phyloP scores from a whole-genome alignment of 2,113 vertebrate species.

The Scartelaos histophorus region DNA sequence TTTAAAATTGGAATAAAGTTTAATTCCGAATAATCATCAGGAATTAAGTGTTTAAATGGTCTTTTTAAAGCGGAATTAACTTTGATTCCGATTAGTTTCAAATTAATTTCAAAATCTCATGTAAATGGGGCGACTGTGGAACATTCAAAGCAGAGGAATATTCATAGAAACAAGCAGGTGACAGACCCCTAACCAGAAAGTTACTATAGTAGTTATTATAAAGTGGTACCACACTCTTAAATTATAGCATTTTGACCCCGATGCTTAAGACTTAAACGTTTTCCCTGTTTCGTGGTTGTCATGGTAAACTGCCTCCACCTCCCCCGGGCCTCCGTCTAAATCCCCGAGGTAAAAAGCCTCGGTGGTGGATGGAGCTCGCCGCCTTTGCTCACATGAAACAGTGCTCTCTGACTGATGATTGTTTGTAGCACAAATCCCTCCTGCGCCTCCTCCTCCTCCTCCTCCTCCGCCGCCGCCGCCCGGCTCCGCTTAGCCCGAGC shows the following conservation, averaged over 20 bases:
- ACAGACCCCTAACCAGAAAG: no score
- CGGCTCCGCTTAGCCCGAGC: constrained; percentile 10
- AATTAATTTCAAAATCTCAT: no score
- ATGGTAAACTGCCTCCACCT: constrained; percentile 20
- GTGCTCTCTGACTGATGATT: constrained; percentile 55
- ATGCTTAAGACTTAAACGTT: background rate
- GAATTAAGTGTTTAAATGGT: no score
- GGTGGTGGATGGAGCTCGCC: constrained; percentile 44
- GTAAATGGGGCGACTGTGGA: no score
- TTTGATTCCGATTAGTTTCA: no score
- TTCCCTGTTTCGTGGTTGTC: constrained; percentile 8
- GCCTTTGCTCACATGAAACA: constrained; percentile 53
- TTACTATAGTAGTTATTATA: no score
- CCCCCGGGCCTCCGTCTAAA: constrained; percentile 26
- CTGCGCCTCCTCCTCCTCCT: constrained; percentile 1
- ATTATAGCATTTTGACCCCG: background rate
- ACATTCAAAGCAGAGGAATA: no score
- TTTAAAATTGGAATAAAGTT: no score
- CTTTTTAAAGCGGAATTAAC: no score
- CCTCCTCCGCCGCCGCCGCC: background rate
- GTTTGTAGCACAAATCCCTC: constrained; percentile 56
- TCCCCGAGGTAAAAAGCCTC: constrained; percentile 40
- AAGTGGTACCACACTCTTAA: no score
- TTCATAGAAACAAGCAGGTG: no score
- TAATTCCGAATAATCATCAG: no score